Evolutionary conservation across 2,113 vertebrate species (phyloP).

Genomic region (Columba livia): DNA sequence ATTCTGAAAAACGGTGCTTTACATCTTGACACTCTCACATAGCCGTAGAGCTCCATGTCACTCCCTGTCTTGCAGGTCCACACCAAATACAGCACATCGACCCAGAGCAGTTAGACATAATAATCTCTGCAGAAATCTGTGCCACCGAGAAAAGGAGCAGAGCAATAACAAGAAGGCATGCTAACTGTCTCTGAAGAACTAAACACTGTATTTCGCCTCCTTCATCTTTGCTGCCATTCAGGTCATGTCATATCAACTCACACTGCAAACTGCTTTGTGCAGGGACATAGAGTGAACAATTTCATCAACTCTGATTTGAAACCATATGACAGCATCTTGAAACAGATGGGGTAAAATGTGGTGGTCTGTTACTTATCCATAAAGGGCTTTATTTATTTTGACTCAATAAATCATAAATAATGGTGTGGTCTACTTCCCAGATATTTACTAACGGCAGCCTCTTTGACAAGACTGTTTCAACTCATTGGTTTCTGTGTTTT

Average conservation of each 20-base stretch:
- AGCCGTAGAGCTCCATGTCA: not conserved
- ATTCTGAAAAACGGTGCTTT: not conserved
- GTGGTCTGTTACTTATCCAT: not conserved
- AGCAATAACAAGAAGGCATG: not conserved
- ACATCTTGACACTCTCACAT: not conserved
- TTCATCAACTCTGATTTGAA: not conserved
- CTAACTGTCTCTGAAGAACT: not conserved
- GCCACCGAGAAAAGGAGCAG: not conserved
- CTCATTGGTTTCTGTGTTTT: not conserved
- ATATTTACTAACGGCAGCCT: not conserved
- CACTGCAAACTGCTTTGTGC: not conserved
- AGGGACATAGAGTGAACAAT: not conserved
- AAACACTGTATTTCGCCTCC: not conserved
- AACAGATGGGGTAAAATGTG: not conserved
- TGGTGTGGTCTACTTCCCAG: not conserved
- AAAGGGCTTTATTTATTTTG: not conserved
- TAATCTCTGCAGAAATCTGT: not conserved
- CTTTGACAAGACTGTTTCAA: not conserved
- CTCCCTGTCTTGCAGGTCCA: not conserved
- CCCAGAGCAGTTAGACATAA: not conserved
- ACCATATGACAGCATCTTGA: not conserved
- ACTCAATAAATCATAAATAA: not conserved
- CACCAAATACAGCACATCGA: not conserved
- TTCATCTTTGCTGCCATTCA: not conserved
- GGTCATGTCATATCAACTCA: not conserved